Evolutionary conservation across 2,113 vertebrate genomes (phyloP).

Genomic region (Dromaius novaehollandiae): DNA sequence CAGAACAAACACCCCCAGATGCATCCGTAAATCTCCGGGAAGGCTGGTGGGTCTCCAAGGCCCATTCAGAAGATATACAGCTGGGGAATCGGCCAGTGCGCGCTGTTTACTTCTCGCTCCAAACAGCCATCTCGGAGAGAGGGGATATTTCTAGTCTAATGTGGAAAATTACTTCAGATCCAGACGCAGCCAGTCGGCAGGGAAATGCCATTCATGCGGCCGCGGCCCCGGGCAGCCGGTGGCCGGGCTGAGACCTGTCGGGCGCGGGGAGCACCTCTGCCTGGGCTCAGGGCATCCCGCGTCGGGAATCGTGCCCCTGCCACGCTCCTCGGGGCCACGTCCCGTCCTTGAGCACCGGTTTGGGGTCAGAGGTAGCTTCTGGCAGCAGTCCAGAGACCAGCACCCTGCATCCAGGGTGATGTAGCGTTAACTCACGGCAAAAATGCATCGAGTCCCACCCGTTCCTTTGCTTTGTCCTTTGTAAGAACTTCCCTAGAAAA

Average conservation of each 20-base stretch:
- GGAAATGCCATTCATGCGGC: not conserved
- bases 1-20: not conserved
- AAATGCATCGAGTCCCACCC: not conserved
- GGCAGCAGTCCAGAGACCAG: too few relatives aligned
- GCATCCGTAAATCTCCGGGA: not conserved
- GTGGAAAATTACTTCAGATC: not conserved
- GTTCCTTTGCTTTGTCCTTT: not conserved
- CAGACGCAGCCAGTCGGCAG: rapidly evolving
- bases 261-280: not conserved
- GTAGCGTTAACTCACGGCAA: too few relatives aligned
- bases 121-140: not conserved
- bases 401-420: not conserved
- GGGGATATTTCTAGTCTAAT: not conserved
- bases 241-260: too few relatives aligned
- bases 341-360: too few relatives aligned
- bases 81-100: not conserved
- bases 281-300: too few relatives aligned
- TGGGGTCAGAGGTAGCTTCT: not conserved
- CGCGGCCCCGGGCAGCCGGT: rapidly evolving
- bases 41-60: not conserved
- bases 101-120: not conserved
- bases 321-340: too few relatives aligned
- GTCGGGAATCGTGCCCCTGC: too few relatives aligned
- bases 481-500: not conserved
- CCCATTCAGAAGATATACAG: not conserved